Evolutionary conservation across 1,140 invertebrate genomes (phyloP).

Genomic region (Atta texana): DNA sequence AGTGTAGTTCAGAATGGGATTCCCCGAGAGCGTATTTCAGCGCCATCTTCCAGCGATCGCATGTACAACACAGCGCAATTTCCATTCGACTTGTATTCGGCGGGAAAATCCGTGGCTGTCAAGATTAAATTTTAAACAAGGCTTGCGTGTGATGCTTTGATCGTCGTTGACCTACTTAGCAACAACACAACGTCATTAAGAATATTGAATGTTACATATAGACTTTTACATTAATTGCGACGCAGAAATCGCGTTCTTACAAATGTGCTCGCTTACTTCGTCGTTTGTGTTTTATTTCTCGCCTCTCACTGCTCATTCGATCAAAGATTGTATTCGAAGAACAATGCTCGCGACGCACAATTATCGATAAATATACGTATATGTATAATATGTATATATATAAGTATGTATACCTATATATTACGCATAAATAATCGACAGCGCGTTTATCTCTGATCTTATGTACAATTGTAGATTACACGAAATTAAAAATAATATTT

Average conservation of each 20-base stretch:
- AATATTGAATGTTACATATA: neutral
- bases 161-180: neutral
- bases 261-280: conserved; percentile 44
- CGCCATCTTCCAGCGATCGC: conserved; percentile 66
- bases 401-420: conserved; percentile 75
- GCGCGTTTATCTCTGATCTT: conserved; percentile 80
- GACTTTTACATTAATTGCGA: conserved; percentile 36
- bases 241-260: conserved; percentile 69
- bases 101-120: conserved; percentile 47
- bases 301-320: conserved; percentile 44
- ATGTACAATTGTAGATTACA: conserved; percentile 80
- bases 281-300: conserved; percentile 11
- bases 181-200: neutral
- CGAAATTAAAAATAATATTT: conserved; percentile 83
- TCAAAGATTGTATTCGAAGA: conserved; percentile 83
- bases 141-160: neutral
- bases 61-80: conserved; percentile 35
- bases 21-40: conserved; percentile 13
- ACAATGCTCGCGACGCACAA: conserved; percentile 82
- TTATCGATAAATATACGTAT: conserved; percentile 83
- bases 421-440: conserved; percentile 84
- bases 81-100: conserved; percentile 53
- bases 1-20: neutral
- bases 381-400: conserved; percentile 74
- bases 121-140: neutral